A percentile compares a stretch with the other conserved stretches of the same genome.
Conservation (phyloP, 2,888 invertebrate genomes). For the Drosophila austrosaltans region DNA sequence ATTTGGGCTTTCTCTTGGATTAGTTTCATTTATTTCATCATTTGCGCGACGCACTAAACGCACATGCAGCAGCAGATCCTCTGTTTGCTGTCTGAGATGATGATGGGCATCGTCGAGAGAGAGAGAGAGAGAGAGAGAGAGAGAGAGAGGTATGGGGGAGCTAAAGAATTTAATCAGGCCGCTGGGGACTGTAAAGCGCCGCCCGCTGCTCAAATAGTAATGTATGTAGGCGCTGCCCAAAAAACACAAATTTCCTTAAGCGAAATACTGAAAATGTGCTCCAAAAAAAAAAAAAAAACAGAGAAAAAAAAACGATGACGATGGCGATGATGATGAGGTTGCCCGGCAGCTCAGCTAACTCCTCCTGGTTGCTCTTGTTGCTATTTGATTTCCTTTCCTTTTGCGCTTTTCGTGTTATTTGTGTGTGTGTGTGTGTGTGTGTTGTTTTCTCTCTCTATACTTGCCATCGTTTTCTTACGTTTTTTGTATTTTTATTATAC, state of each 20-base stretch:
- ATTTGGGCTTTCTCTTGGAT: conserved; percentile 75
- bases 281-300: conserved; percentile 34
- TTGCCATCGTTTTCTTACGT: conserved; percentile 18
- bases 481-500: conserved; percentile 62
- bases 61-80: conserved; percentile 49
- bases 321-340: conserved; percentile 70
- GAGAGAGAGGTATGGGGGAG: conserved; percentile 32
- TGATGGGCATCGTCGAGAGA: too few species aligned
- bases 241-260: conserved; percentile 64
- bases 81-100: background rate
- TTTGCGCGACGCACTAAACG: conserved; percentile 74
- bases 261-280: conserved; percentile 57
- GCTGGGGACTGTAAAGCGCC: conserved; percentile 75
- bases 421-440: background rate
- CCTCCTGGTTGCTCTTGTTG: conserved; percentile 45
- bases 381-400: conserved; percentile 60
- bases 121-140: background rate
- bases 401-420: conserved; percentile 49
- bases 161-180: conserved; percentile 75
- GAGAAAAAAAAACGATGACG: conserved; percentile 62
- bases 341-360: conserved; percentile 30
- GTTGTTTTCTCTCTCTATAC: background rate
- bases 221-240: conserved; percentile 52
- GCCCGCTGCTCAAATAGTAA: conserved; percentile 42
- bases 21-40: conserved; percentile 78